Conservation (phyloP, 2,797 vertebrate genomes). For the Pipistrellus pipistrellus region DNA sequence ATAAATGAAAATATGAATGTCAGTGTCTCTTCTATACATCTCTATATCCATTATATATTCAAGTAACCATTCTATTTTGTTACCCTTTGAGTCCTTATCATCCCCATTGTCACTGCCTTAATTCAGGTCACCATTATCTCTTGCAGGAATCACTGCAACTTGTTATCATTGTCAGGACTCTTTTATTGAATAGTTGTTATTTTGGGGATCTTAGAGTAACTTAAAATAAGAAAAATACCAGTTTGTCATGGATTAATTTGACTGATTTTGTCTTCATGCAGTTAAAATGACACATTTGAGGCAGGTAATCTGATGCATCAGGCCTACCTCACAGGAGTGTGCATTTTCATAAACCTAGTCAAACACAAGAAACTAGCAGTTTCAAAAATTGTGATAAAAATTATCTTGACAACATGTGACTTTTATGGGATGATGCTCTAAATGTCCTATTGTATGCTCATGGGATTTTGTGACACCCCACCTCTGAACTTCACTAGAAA, state of each 20-base stretch:
- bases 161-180: background rate
- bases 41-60: background rate
- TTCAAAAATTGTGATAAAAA: constrained; percentile 16
- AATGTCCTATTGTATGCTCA: background rate
- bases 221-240: background rate
- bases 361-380: background rate
- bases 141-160: background rate
- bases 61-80: background rate
- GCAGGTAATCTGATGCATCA: background rate
- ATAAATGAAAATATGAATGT: constrained; percentile 15
- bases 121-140: background rate
- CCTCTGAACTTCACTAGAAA: background rate
- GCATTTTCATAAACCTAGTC: background rate
- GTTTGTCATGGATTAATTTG: background rate
- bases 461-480: background rate
- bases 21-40: background rate
- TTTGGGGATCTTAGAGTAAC: background rate
- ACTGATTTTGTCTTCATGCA: background rate
- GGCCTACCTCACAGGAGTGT: background rate
- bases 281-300: background rate
- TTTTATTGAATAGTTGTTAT: background rate
- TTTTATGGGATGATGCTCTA: background rate
- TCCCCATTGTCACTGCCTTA: background rate
- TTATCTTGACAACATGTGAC: background rate
- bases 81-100: background rate